Evolutionary conservation across 2,888 invertebrate genomes (phyloP).

Genomic region (Escarpia spicata): DNA sequence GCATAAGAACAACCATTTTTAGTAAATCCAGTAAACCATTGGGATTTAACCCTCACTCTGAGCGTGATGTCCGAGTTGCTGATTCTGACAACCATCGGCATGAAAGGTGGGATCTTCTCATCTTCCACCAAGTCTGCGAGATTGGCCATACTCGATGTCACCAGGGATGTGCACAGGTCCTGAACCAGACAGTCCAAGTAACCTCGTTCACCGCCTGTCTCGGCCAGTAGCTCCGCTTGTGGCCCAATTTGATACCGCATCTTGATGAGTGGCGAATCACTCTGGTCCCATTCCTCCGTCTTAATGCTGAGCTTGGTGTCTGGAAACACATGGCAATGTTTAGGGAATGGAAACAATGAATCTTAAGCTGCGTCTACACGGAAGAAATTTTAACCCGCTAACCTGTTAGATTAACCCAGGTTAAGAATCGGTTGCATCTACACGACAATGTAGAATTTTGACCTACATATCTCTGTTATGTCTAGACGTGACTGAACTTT

Average conservation of each 20-base stretch:
- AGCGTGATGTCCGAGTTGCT: conserved; percentile 47
- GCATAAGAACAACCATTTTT: not conserved
- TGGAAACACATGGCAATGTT: conserved; percentile 25
- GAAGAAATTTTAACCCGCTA: too few relatives aligned
- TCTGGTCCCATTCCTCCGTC: not conserved
- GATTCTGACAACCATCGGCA: conserved; percentile 74
- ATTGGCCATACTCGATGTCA: conserved; percentile 79
- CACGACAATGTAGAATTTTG: too few relatives aligned
- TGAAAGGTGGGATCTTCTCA: conserved; percentile 81
- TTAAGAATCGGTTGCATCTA: too few relatives aligned
- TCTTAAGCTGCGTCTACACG: too few relatives aligned
- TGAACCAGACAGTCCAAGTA: conserved; percentile 37
- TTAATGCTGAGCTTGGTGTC: conserved; percentile 14
- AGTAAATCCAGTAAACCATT: not conserved
- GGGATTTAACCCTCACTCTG: conserved; percentile 42
- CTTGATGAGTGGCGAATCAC: not conserved
- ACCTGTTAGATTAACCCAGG: too few relatives aligned
- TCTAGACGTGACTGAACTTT: too few relatives aligned
- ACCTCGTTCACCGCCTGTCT: conserved; percentile 43
- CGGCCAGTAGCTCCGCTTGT: conserved; percentile 34
- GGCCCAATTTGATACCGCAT: conserved; percentile 28
- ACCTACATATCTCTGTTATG: too few relatives aligned
- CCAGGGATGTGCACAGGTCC: conserved; percentile 52
- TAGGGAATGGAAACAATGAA: not conserved
- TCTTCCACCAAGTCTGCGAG: conserved; percentile 87